These are phyloP conservation scores for Turdus rufiventris DNA, from an alignment of 2,113 vertebrate genomes.

Conservation along the genomic window DNA sequence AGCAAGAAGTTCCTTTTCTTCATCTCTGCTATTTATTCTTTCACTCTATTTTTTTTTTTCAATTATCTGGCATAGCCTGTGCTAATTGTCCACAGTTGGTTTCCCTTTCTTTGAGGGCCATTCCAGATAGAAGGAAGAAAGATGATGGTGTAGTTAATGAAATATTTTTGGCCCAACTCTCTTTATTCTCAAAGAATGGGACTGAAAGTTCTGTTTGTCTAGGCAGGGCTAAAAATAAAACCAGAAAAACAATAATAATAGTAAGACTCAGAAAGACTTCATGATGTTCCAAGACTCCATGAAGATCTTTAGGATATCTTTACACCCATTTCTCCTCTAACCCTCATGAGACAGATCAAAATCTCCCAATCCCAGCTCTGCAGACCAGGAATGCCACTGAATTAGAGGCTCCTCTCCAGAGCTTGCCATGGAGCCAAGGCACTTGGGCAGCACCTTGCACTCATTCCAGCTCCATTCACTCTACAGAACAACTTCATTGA, in stretches of 20 bases:
- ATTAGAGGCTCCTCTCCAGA: not conserved
- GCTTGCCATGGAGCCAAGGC: not conserved
- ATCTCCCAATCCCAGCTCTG: not conserved
- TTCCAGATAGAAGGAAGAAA: slow-evolving; percentile 6
- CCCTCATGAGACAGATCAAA: not conserved
- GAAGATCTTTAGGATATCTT: not conserved
- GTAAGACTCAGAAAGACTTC: not conserved
- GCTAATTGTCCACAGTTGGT: not conserved
- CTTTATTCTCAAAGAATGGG: slow-evolving; percentile 4
- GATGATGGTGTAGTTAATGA: not conserved
- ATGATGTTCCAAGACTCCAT: not conserved
- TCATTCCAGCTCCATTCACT: not conserved
- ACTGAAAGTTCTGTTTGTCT: not conserved
- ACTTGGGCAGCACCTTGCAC: not conserved
- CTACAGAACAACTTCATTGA: not conserved
- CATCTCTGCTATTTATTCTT: not conserved
- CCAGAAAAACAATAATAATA: not conserved
- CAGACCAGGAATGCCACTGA: not conserved
- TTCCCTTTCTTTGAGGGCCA: not conserved
- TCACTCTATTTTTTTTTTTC: not conserved
- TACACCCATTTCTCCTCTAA: not conserved
- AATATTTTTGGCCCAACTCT: not conserved
- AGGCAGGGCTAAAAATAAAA: slow-evolving; percentile 11
- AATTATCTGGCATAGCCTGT: not conserved
- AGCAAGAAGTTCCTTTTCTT: not conserved